phyloP scores from a whole-genome alignment of 2,888 invertebrate genomes.

The Gymnoscelis rufifasciata region DNA sequence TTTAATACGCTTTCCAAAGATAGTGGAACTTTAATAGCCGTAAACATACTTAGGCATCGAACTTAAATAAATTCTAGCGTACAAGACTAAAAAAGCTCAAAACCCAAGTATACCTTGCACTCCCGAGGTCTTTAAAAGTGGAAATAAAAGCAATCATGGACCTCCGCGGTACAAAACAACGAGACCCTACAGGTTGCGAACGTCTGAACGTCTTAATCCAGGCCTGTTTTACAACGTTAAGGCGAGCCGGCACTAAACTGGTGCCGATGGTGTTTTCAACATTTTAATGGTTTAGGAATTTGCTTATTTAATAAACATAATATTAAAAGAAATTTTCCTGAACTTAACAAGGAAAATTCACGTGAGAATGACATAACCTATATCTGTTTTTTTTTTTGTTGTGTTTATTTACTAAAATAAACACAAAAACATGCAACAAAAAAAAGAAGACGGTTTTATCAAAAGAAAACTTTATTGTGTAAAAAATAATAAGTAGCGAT shows the following conservation, averaged over 20 bases:
- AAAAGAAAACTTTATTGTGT: no score
- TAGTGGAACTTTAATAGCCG: no score
- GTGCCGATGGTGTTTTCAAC: background rate
- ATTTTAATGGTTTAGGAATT: background rate
- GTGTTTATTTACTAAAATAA: no score
- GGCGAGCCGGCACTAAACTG: background rate
- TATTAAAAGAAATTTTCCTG: no score
- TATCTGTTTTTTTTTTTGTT: no score
- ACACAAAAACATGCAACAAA: no score
- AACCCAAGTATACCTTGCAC: conserved; percentile 16
- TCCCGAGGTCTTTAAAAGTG: conserved; percentile 33
- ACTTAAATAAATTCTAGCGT: no score
- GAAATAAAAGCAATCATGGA: conserved; percentile 49
- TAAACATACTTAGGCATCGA: background rate
- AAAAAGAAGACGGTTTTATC: no score
- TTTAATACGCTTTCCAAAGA: no score
- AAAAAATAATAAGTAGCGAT: no score
- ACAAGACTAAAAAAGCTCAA: conserved; percentile 3
- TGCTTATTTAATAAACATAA: background rate
- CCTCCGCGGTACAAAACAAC: conserved; percentile 46
- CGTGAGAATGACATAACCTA: no score
- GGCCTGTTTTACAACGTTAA: conserved; percentile 38
- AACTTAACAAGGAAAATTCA: no score
- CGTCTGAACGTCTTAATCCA: conserved; percentile 64
- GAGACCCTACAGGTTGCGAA: conserved; percentile 56